phyloP scores from a whole-genome alignment of 2,113 vertebrate genomes.

The Tauraco erythrolophus region DNA sequence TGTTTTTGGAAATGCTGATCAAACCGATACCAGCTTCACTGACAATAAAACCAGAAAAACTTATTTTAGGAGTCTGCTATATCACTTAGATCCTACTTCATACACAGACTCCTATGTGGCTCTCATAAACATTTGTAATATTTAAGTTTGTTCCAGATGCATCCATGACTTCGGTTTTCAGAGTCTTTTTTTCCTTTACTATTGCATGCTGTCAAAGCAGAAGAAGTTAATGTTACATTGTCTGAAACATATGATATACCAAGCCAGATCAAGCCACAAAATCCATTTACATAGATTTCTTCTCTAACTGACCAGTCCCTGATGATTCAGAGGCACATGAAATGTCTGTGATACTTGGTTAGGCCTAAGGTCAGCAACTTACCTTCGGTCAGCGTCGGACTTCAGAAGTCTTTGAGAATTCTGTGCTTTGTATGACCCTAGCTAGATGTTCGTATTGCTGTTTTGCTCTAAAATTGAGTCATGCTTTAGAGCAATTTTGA shows the following conservation, averaged over 20 bases:
- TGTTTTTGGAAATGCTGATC: neutral
- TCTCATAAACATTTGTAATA: fast-evolving
- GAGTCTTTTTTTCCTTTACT: neutral
- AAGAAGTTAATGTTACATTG: neutral
- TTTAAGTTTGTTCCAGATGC: neutral
- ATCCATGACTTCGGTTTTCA: neutral
- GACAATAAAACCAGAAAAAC: neutral
- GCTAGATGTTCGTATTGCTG: neutral
- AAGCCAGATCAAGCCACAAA: neutral
- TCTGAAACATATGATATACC: neutral
- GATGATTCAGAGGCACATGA: neutral
- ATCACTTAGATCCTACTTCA: neutral
- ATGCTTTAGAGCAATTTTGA: neutral
- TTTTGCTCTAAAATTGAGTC: neutral
- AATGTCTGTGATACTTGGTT: neutral
- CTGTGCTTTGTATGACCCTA: neutral
- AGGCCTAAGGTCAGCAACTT: neutral
- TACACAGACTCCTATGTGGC: fast-evolving
- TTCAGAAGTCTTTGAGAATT: neutral
- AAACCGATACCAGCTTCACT: neutral
- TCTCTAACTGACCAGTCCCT: neutral
- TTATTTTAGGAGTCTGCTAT: neutral
- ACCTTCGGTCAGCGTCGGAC: neutral
- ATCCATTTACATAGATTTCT: neutral
- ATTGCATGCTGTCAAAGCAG: neutral